Evolutionary conservation across 2,113 vertebrate genomes (phyloP), one percentile per base, ranked within the genome.

Genomic region (Lycaon pictus): DNA sequence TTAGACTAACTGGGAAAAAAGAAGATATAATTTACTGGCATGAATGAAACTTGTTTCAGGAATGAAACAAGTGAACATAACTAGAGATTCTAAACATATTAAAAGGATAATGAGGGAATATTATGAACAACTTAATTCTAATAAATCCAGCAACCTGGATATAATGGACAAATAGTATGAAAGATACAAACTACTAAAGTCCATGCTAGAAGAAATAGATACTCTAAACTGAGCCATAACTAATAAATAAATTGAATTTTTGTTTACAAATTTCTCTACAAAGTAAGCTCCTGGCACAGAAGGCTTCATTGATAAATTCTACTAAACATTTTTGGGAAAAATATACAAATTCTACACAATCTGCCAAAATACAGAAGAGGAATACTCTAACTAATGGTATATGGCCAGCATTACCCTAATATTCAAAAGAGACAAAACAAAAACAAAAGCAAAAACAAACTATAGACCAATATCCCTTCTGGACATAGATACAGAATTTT

Each of bases 221-320:
- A 62, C 87, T 20, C 15, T 32, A n/a, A 62, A 79, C n/a, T 88
- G 15, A 48, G 7, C 11, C 29, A 27, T 63, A 79, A 92, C 60
- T 92, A 82, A 72, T 65, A 91, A 96, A 83, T 17, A 94, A 91
- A 91, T 22, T 23, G 22, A 89, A 58, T 10, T 93, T 90, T 91
- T 93, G 72, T 85, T 92, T 84, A 89, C 5, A 88, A 65, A 96
- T 1, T 12, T 94, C 63, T 74, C 29, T 58, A 55, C n/a, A 90
- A 89, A 77, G 35, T 87, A 80, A 85, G 84, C 17, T 65, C 43
- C 43, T 79, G 29, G 60, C 23, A 88, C 35, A 96, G 48, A 94
- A 58, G 35, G 16, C 43, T 65, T 96, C 43, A 63, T 8, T 63
- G 55, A 94, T 63, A 74, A 88, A 89, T 85, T 89, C 71, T 92